Conservation (phyloP, 37 sponge, comb jelly and placozoan genomes). For the Ephydatia muelleri region DNA sequence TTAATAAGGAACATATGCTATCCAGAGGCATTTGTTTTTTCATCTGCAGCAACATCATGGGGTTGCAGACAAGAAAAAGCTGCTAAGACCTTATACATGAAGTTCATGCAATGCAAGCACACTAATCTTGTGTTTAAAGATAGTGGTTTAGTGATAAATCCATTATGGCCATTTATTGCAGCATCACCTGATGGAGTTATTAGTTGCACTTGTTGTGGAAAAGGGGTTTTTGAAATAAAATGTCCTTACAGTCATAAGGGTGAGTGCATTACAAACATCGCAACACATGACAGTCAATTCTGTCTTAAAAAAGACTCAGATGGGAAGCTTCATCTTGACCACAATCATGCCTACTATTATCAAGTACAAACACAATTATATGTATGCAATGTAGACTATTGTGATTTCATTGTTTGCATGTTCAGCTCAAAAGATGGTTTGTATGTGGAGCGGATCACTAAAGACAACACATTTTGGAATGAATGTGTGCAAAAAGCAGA, state of each 20-base stretch:
- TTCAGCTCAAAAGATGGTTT: conserved; percentile 5
- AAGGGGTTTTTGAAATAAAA: conserved; percentile 47
- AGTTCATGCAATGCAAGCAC: conserved; percentile 17
- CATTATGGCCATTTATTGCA: conserved; percentile 30
- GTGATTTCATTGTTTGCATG: conserved; percentile 54
- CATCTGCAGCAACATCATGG: conserved; percentile 29
- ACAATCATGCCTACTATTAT: conserved; percentile 60
- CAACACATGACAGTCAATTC: conserved; percentile 22
- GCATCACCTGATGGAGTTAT: conserved; percentile 40
- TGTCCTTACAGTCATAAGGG: conserved; percentile 41
- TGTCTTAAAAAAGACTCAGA: conserved; percentile 30
- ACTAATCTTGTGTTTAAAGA: conserved; percentile 10
- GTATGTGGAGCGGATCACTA: conserved; percentile 13
- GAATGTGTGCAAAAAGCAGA: conserved; percentile 27
- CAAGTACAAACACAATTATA: conserved; percentile 69
- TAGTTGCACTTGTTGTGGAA: conserved; percentile 49
- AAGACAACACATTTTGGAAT: conserved; percentile 20
- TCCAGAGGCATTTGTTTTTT: conserved; percentile 21
- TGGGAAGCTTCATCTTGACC: conserved; percentile 21
- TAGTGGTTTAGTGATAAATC: conserved; percentile 40
- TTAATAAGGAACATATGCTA: conserved; percentile 50
- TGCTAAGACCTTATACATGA: conserved; percentile 31
- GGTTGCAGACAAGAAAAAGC: conserved; percentile 43
- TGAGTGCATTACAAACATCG: conserved; percentile 17
- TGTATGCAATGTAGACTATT: conserved; percentile 34